Evolutionary conservation across 2,797 vertebrate species (phyloP), one percentile per base, ranked within the genome.

Genomic region (Prionace glauca): DNA sequence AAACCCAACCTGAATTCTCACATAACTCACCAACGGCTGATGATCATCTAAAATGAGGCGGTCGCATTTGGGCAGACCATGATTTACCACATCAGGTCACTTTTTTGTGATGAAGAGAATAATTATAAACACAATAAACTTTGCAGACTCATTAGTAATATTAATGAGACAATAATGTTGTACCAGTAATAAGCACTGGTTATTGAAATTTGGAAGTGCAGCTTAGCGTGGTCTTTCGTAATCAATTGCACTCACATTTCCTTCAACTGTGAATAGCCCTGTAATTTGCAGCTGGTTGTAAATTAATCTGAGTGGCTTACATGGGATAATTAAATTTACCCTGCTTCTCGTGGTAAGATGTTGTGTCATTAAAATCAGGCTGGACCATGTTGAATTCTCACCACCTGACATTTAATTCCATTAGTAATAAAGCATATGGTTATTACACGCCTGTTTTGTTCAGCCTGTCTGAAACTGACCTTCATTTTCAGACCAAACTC

Each of bases 281-380:
- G 26, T 29, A 94, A 94, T 50, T 56, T 94, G 93, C 93, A 95
- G 71, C 41, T 95, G 93, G 69, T n/a, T 95, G 41, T 50, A 72
- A 95, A 95, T 95, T 77, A 77, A 95, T 95, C 56, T 95, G 71
- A n/a, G 45, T 16, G 18, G 69, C 0, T 92, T 92, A 69, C 62
- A 24, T 92, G 45, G 26, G 93, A 45, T 95, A 56, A 95, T 95
- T 95, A 77, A 77, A 74, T 95, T 74, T 95, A 56, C 8, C 18
- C 93, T 95, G 71, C 69, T 77, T 69, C 45, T 56, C 16, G 24
- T 56, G 71, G 71, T 50, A n/a, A 45, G 45, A 95, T n/a, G 32
- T 32, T 94, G n/a, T 74, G 45, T 74, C 24, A 74, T 94, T 95
- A 95, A 77, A 95, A 95, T 60, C 71, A 56, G 71, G 24, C 41